Conservation (phyloP, 2,797 vertebrate species). For the Bufotes viridis region DNA sequence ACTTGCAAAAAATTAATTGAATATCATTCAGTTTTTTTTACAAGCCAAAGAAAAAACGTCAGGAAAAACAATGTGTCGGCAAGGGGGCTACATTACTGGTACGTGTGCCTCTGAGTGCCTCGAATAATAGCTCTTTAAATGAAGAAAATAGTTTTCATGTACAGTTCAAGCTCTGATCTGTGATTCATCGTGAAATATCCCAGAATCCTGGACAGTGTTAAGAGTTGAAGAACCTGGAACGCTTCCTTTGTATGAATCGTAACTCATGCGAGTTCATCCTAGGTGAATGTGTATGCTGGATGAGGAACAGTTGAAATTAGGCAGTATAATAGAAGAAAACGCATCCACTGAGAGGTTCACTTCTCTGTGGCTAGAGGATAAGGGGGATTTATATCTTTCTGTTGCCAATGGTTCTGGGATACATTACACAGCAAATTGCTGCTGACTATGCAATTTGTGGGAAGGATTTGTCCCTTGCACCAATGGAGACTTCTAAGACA, state of each 20-base stretch:
- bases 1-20: too few relatives aligned
- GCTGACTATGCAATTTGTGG: constrained; percentile 22
- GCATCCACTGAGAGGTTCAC: background rate
- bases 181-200: background rate
- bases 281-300: constrained; percentile 21
- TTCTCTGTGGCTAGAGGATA: background rate
- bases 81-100: background rate
- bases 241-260: constrained; percentile 14
- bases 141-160: background rate
- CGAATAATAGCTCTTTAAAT: background rate
- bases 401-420: constrained; percentile 42
- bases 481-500: background rate
- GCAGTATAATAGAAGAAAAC: constrained; percentile 7
- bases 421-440: constrained; percentile 43
- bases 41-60: too few relatives aligned
- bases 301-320: background rate
- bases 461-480: background rate
- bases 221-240: constrained; percentile 10
- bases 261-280: constrained; percentile 47
- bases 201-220: constrained; percentile 18
- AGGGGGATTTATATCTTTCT: background rate
- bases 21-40: too few relatives aligned
- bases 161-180: background rate
- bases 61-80: background rate
- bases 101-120: background rate